Evolutionary conservation across 2,113 vertebrate genomes (phyloP).

Genomic region (Oncorhynchus mykiss): DNA sequence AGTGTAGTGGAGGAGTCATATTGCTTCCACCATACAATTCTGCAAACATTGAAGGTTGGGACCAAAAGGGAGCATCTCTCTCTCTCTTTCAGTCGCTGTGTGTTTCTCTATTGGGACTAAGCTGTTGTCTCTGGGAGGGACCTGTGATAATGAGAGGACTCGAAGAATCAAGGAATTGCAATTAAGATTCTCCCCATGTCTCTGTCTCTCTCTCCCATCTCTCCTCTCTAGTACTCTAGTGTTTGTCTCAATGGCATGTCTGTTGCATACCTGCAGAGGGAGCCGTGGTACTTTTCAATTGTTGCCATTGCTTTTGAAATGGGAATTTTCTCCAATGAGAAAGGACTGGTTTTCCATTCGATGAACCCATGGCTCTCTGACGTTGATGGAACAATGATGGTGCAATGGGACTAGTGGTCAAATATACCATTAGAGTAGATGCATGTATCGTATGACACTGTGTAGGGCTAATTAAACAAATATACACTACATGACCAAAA

Average conservation of each 20-base stretch:
- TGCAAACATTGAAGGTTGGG: too few relatives aligned
- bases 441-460: neutral
- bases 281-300: slow-evolving; percentile 54
- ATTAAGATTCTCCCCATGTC: neutral
- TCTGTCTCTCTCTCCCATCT: neutral
- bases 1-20: too few relatives aligned
- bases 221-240: neutral
- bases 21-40: too few relatives aligned
- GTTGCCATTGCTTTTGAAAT: neutral
- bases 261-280: slow-evolving; percentile 60
- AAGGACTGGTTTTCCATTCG: neutral
- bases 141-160: too few relatives aligned
- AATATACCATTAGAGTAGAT: neutral
- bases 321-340: neutral
- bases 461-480: neutral
- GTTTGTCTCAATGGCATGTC: too few relatives aligned
- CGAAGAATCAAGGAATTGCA: too few relatives aligned
- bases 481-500: too few relatives aligned
- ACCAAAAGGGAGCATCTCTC: too few relatives aligned
- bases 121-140: too few relatives aligned
- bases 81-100: too few relatives aligned
- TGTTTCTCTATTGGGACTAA: too few relatives aligned
- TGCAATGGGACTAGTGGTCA: neutral
- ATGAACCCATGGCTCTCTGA: neutral
- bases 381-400: neutral